Conservation (phyloP, 2,797 vertebrate species). For the Staurois parvus region DNA sequence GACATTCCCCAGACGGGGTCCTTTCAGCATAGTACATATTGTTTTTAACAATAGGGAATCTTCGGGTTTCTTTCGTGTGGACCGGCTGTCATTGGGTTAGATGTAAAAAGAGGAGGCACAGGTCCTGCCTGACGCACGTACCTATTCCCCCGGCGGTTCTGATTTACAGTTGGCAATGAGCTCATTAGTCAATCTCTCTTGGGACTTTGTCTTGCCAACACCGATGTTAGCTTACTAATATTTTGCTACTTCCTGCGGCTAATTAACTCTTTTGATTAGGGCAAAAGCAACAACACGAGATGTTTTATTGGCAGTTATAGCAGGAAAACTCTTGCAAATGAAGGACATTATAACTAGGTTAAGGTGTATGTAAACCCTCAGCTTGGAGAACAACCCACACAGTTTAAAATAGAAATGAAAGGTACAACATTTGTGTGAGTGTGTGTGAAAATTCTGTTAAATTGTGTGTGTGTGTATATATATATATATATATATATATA, state of each 20-base stretch:
- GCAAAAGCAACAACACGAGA: background rate
- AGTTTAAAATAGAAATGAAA: too few relatives aligned
- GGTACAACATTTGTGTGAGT: too few relatives aligned
- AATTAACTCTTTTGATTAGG: constrained; percentile 27
- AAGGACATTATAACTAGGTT: too few relatives aligned
- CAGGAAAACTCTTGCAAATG: too few relatives aligned
- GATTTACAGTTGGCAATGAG: background rate
- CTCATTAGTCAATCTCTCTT: constrained; percentile 10
- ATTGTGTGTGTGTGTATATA: too few relatives aligned
- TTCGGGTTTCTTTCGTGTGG: background rate
- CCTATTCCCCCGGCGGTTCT: constrained; percentile 19
- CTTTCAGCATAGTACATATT: background rate
- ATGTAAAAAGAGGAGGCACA: background rate
- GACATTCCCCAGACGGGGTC: background rate
- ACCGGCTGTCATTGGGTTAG: background rate
- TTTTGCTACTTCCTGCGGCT: constrained; percentile 22
- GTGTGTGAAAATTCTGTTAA: too few relatives aligned
- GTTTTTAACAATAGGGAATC: background rate
- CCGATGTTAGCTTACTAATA: constrained; percentile 23
- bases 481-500: too few relatives aligned
- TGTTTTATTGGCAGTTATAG: too few relatives aligned
- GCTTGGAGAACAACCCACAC: too few relatives aligned
- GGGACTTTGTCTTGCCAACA: constrained; percentile 19
- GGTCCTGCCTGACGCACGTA: constrained; percentile 8
- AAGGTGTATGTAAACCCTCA: too few relatives aligned